Percentiles rank a stretch among this genome's conserved stretches.
Conservation (phyloP, 2,797 vertebrate species). For the Cossypha polioptera region DNA sequence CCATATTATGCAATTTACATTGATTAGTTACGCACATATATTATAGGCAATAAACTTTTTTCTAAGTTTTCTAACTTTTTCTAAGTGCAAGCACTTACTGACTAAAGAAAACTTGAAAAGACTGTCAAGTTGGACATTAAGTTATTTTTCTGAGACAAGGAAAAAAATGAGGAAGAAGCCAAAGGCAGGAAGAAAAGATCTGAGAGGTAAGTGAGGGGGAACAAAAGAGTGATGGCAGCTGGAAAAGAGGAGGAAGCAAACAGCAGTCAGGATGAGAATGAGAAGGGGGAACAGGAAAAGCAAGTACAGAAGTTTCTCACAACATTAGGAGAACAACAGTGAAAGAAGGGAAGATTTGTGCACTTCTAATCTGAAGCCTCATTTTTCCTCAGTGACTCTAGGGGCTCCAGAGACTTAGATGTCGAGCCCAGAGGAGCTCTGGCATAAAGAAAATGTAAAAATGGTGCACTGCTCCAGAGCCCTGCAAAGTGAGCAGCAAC, state of each 20-base stretch:
- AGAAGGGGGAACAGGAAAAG: background rate
- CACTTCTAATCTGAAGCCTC: background rate
- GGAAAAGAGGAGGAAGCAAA: background rate
- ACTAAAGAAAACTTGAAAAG: background rate
- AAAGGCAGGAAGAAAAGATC: background rate
- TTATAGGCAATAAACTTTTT: background rate
- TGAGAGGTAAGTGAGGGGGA: background rate
- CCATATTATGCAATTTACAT: background rate
- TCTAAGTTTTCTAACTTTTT: background rate
- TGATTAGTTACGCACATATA: background rate
- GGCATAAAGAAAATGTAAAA: background rate
- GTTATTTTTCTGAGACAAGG: background rate
- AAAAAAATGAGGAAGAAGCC: fast-evolving
- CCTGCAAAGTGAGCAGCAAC: background rate
- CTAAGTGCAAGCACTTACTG: background rate
- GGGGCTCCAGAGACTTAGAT: background rate
- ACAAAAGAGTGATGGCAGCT: background rate
- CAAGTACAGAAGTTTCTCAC: background rate
- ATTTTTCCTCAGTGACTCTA: background rate
- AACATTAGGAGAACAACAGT: background rate
- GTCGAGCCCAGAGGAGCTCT: background rate
- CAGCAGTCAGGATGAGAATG: background rate
- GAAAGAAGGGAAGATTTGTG: background rate
- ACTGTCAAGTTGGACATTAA: background rate
- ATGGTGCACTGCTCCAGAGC: background rate